A percentile compares a stretch with the other conserved stretches of the same genome.
phyloP scores from a whole-genome alignment of 2,113 vertebrate species.

The Bubalus kerabau region DNA sequence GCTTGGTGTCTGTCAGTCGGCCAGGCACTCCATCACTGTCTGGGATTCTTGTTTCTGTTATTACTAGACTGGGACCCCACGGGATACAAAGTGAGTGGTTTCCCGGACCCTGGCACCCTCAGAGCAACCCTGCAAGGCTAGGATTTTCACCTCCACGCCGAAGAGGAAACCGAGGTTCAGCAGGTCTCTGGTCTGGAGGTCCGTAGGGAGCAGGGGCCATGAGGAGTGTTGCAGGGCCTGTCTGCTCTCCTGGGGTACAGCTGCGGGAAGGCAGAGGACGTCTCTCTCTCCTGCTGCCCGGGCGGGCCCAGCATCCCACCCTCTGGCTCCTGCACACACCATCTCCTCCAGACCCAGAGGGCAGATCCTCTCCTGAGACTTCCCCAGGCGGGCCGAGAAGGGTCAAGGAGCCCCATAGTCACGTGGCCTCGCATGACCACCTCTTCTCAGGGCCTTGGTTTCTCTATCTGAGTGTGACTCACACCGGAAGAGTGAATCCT shows the following conservation, averaged over 20 bases:
- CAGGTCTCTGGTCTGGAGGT: neutral
- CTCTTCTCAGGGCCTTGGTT: neutral
- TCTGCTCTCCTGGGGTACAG: neutral
- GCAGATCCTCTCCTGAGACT: neutral
- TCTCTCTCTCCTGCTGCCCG: neutral
- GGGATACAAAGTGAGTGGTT: neutral
- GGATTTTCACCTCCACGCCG: neutral
- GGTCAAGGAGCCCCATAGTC: neutral
- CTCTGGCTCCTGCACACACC: neutral
- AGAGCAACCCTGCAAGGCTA: neutral
- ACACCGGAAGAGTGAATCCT: neutral
- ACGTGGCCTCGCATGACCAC: accelerated
- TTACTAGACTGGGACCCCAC: neutral
- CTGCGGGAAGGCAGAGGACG: neutral
- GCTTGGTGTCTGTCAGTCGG: neutral
- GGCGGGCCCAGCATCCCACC: neutral
- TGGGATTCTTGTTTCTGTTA: neutral
- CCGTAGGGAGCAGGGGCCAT: neutral
- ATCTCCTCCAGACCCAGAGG: neutral
- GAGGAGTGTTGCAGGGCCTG: neutral
- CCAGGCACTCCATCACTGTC: neutral
- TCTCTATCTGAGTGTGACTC: neutral
- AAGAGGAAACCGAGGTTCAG: neutral
- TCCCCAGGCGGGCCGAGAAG: neutral
- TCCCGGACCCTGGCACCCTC: neutral